A percentile compares a stretch with the other conserved stretches of the same genome.
phyloP scores from a whole-genome alignment of 2,888 invertebrate genomes.

The Acrobeloides nanus region DNA sequence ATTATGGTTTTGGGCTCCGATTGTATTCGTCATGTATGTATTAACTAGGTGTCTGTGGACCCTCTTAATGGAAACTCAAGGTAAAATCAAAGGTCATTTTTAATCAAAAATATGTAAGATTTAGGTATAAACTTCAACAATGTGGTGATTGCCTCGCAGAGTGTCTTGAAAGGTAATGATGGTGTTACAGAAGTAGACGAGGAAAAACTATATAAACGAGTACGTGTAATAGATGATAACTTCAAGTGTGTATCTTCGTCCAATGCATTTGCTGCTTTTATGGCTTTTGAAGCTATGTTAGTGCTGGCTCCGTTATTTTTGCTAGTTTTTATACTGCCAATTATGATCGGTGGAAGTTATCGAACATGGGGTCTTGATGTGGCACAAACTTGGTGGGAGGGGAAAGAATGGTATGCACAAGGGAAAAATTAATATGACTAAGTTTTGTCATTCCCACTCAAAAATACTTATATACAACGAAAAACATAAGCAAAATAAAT shows the following conservation, averaged over 20 bases:
- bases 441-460: too few species aligned
- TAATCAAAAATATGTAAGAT: too few species aligned
- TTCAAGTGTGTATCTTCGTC: constrained; percentile 19
- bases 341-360: constrained; percentile 20
- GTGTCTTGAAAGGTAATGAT: constrained; percentile 16
- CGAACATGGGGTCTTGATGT: constrained; percentile 21
- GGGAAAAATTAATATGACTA: too few species aligned
- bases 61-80: constrained; percentile 21
- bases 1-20: constrained; percentile 22
- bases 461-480: too few species aligned
- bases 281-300: constrained; percentile 14
- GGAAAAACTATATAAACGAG: constrained; percentile 15
- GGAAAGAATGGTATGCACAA: constrained; percentile 15
- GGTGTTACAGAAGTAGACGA: constrained; percentile 20
- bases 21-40: constrained; percentile 24
- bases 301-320: constrained; percentile 19
- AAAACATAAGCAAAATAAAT: too few species aligned
- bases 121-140: constrained; percentile 19
- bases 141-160: constrained; percentile 19
- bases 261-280: constrained; percentile 21
- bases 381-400: constrained; percentile 22
- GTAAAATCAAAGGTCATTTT: too few species aligned
- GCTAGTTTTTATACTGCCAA: constrained; percentile 15
- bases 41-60: constrained; percentile 21
- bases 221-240: constrained; percentile 19